Percentiles rank a stretch among this genome's conserved stretches.
phyloP scores from a whole-genome alignment of 2,113 vertebrate genomes.

The Theropithecus gelada region DNA sequence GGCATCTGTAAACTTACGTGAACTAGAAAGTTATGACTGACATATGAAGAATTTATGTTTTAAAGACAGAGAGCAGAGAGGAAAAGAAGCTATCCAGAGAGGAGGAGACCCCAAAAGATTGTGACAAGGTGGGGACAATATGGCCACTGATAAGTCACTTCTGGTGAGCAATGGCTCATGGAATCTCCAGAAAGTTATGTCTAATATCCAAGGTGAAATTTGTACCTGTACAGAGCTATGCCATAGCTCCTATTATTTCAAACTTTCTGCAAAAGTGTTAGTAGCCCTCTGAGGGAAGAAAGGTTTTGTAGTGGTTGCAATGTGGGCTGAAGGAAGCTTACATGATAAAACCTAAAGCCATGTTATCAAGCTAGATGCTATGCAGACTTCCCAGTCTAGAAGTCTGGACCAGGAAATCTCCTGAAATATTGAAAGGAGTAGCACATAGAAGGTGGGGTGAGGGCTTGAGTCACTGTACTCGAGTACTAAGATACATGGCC shows the following conservation, averaged over 20 bases:
- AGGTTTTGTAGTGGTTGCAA: background rate
- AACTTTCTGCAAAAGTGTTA: background rate
- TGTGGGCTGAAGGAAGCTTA: background rate
- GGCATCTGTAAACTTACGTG: background rate
- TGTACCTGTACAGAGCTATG: background rate
- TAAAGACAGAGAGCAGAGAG: background rate
- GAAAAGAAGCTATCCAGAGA: background rate
- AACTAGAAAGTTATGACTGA: background rate
- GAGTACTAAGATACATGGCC: background rate
- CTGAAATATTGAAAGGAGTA: background rate
- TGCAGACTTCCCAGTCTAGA: background rate
- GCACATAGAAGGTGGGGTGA: background rate
- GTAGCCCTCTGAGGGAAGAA: background rate
- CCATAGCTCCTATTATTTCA: background rate
- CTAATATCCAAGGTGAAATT: background rate
- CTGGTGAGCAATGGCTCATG: background rate
- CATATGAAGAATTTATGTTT: background rate
- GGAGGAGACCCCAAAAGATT: background rate
- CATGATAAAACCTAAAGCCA: background rate
- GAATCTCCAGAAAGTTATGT: background rate
- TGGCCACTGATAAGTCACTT: background rate
- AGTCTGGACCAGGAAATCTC: background rate
- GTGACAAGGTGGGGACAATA: background rate
- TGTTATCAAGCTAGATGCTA: background rate
- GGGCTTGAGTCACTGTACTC: background rate